Percentiles rank a stretch among this genome's conserved stretches.
phyloP scores from a whole-genome alignment of 2,888 invertebrate genomes.

The Calameuta idolon region DNA sequence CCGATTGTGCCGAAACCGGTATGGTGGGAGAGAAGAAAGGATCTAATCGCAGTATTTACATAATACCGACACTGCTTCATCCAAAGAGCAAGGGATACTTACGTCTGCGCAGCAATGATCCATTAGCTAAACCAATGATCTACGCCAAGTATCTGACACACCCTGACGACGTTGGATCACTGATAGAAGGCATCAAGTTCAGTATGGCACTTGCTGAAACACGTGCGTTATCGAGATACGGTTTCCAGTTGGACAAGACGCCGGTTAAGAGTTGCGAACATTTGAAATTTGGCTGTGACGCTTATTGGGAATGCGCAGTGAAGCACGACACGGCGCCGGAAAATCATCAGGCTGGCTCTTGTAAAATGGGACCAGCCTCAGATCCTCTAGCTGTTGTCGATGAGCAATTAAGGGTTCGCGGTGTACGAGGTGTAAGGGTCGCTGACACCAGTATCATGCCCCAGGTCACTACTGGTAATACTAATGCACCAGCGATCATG shows the following conservation, averaged over 20 bases:
- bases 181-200: conserved; percentile 88
- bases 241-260: conserved; percentile 80
- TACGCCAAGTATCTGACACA: conserved; percentile 85
- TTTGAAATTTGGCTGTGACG: conserved; percentile 76
- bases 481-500: conserved; percentile 71
- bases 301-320: conserved; percentile 74
- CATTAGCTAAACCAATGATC: conserved; percentile 85
- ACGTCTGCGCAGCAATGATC: conserved; percentile 81
- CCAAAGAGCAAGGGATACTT: conserved; percentile 88
- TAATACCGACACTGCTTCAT: conserved; percentile 85
- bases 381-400: conserved; percentile 74
- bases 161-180: conserved; percentile 81
- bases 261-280: conserved; percentile 82
- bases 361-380: conserved; percentile 72
- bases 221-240: conserved; percentile 74
- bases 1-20: conserved; percentile 87
- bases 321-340: conserved; percentile 73
- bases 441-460: conserved; percentile 73
- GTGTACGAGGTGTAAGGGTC: conserved; percentile 68
- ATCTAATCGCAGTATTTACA: conserved; percentile 76
- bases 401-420: conserved; percentile 67
- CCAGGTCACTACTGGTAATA: conserved; percentile 70
- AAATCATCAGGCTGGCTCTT: conserved; percentile 76
- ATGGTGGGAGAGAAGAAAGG: conserved; percentile 84
- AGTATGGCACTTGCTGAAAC: conserved; percentile 79